phyloP scores from a whole-genome alignment of 2,888 invertebrate genomes.

The Itoplectis maculator region DNA sequence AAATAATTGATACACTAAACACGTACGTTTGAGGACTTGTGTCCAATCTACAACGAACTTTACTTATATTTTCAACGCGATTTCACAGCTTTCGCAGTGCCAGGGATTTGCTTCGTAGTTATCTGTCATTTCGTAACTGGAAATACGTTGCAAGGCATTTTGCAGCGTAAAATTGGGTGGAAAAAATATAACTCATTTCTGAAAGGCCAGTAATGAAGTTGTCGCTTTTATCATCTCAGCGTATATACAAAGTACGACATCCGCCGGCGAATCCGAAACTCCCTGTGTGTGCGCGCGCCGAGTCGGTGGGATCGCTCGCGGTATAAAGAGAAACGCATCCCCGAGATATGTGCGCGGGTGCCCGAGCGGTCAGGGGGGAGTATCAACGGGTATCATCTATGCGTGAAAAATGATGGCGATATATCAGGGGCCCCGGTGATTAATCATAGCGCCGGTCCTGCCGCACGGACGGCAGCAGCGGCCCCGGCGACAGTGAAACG shows the following conservation, averaged over 20 bases:
- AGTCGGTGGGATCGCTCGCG: conserved; percentile 15
- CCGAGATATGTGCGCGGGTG: conserved; percentile 29
- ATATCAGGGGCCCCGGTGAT: conserved; percentile 77
- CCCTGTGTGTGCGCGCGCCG: conserved; percentile 3
- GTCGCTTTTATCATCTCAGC: conserved; percentile 24
- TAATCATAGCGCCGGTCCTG: conserved; percentile 76
- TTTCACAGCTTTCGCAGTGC: too few species aligned
- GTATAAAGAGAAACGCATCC: conserved; percentile 33
- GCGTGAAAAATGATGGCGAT: conserved; percentile 81
- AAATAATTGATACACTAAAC: too few species aligned
- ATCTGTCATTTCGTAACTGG: too few species aligned
- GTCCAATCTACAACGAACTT: too few species aligned
- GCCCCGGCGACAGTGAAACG: conserved; percentile 72
- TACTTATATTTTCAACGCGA: too few species aligned
- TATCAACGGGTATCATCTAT: conserved; percentile 80
- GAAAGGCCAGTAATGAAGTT: conserved; percentile 22
- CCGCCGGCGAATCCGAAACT: conserved; percentile 1
- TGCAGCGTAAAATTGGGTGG: not conserved
- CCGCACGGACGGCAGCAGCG: too few species aligned
- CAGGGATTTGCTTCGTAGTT: too few species aligned
- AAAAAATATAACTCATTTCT: not conserved
- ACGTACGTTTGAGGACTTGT: too few species aligned
- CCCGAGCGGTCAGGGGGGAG: conserved; percentile 63
- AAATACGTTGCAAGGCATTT: not conserved
- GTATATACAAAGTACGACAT: not conserved